Conservation (phyloP, 2,888 invertebrate genomes). For the Eremobia ochroleuca region DNA sequence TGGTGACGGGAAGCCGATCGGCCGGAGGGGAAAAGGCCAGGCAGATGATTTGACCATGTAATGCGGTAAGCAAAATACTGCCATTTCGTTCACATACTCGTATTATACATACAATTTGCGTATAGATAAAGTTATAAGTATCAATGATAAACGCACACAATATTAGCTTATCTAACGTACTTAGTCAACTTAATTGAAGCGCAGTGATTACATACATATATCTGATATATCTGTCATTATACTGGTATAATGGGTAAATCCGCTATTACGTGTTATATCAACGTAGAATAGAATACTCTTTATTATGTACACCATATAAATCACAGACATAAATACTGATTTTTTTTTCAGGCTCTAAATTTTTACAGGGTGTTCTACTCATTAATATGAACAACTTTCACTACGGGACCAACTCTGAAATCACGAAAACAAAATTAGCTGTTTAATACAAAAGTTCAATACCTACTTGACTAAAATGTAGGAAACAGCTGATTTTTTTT, state of each 20-base stretch:
- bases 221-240: too few relatives aligned
- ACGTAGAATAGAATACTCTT: too few relatives aligned
- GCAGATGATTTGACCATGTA: neutral
- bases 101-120: neutral
- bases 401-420: too few relatives aligned
- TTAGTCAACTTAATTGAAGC: slow-evolving; percentile 32
- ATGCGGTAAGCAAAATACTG: slow-evolving; percentile 11
- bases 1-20: neutral
- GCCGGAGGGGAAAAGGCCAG: neutral
- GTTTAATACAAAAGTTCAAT: too few relatives aligned
- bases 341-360: too few relatives aligned
- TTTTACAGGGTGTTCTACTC: too few relatives aligned
- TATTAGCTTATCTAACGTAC: slow-evolving; percentile 32
- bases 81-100: neutral
- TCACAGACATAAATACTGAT: too few relatives aligned
- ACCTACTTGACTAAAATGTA: too few relatives aligned
- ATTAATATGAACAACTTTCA: too few relatives aligned
- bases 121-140: slow-evolving; percentile 8
- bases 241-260: neutral
- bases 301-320: too few relatives aligned
- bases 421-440: too few relatives aligned
- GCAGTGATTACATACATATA: slow-evolving; percentile 18
- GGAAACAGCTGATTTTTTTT: too few relatives aligned
- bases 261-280: slow-evolving; percentile 5
- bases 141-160: slow-evolving; percentile 22